Base-by-base conservation (phyloP, 2,113 vertebrate species). In the Lutjanus erythropterus region DNA sequence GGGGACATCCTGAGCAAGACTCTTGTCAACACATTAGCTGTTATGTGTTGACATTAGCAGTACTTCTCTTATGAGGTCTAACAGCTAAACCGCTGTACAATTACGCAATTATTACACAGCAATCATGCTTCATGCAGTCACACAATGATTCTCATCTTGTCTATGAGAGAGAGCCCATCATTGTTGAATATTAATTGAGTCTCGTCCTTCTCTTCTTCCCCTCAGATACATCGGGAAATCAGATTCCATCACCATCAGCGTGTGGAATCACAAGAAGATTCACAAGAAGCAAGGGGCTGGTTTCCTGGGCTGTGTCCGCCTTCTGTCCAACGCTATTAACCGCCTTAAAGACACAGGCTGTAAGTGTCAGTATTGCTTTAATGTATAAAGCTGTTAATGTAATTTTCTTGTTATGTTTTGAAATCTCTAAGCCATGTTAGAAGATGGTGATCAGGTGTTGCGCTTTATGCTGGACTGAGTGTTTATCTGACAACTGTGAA, bases 231-330 rank as follows among this genome's bases (percentile, higher is more conserved):
- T 99, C 53, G 98, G 98, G 62, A 99, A 98, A 84, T 98, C 97
- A 0, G 98, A 99, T 88, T 99, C 98, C 21, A 97, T 99, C 95
- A 99, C 98, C 0, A 99, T 99, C 94, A 99, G 98, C 0, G 97
- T 99, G 53, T 99, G 98, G 98, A 99, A 99, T 91, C 97, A 99
- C 93, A 99, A 99, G 95, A 99, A 99, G 94, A 99, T 99, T 75
- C 98, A 99, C 93, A 99, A 99, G 96, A 99, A 99, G 89, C 98
- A 99, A 92, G 98, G 98, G 62, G 98, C 98, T 25, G 98, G 98
- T 14, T 99, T 99, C 95, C 96, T 99, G 87, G 98, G 98, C 86
- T 99, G 98, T 83, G 97, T 99, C 69, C 97, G 98, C 59, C 98
- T 99, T 87, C 97, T 99, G 81, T 99, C 97, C 85, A 99, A 98